Conservation (phyloP, 1,140 invertebrate species). For the Kradibia gibbosae region DNA sequence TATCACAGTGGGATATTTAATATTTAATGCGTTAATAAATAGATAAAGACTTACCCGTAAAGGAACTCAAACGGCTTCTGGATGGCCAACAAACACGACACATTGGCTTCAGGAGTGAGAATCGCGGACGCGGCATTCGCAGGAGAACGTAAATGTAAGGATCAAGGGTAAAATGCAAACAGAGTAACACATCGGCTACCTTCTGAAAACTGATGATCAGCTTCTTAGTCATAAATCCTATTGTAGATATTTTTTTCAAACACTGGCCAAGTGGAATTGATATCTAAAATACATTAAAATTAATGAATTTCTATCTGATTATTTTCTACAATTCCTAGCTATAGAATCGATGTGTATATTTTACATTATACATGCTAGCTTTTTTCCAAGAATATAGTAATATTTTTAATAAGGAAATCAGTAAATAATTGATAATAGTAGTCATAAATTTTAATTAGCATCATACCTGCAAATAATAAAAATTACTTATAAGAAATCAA, state of each 20-base stretch:
- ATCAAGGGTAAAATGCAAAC: conserved; percentile 87
- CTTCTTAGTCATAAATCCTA: conserved; percentile 53
- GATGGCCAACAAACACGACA: conserved; percentile 65
- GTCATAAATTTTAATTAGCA: too few species aligned
- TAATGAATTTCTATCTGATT: neutral
- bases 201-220: conserved; percentile 70
- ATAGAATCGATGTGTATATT: too few species aligned
- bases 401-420: too few species aligned
- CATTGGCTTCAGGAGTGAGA: conserved; percentile 65
- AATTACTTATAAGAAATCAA: too few species aligned
- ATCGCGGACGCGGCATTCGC: conserved; percentile 68
- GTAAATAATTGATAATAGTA: too few species aligned
- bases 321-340: neutral
- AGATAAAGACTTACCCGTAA: conserved; percentile 57
- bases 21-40: too few species aligned
- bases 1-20: too few species aligned
- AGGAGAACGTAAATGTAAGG: conserved; percentile 87
- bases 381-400: too few species aligned
- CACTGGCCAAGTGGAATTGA: conserved; percentile 80
- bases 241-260: conserved; percentile 55
- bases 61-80: conserved; percentile 64
- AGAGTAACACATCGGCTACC: conserved; percentile 82
- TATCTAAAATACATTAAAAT: conserved; percentile 72
- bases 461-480: too few species aligned
- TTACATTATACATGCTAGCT: too few species aligned